Conservation (phyloP, 2,888 invertebrate genomes). For the Rhagophthalmus giganteus region DNA sequence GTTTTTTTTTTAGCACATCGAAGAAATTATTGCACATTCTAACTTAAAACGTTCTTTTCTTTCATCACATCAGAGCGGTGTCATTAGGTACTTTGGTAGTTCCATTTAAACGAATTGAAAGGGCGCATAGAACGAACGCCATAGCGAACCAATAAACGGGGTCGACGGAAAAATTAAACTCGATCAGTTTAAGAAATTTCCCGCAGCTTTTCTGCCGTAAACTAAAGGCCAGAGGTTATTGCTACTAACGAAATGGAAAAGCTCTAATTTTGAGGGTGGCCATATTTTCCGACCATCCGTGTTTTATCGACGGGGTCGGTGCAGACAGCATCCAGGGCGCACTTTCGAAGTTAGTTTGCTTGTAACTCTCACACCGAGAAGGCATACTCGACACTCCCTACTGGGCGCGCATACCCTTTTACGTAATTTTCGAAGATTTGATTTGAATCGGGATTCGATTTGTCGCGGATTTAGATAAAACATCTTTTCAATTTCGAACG, state of each 20-base stretch:
- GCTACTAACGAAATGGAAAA: background rate
- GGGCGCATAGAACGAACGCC: too few species aligned
- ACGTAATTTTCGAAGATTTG: background rate
- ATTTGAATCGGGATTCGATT: too few species aligned
- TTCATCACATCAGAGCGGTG: too few species aligned
- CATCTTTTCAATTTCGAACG: background rate
- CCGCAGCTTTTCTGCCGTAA: background rate
- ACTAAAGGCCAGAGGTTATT: background rate
- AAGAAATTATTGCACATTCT: too few species aligned
- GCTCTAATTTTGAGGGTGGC: background rate
- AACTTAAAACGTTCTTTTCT: too few species aligned
- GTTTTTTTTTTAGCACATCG: too few species aligned
- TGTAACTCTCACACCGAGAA: constrained; percentile 40
- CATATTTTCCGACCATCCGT: constrained; percentile 23
- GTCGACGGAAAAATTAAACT: too few species aligned
- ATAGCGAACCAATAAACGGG: too few species aligned
- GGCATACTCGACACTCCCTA: constrained; percentile 19
- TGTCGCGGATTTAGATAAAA: too few species aligned
- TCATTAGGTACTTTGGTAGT: too few species aligned
- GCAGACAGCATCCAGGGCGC: constrained; percentile 25
- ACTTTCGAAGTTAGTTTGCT: constrained; percentile 44
- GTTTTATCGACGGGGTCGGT: constrained; percentile 29
- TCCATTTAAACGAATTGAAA: too few species aligned
- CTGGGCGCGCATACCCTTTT: constrained; percentile 7
- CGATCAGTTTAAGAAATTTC: background rate